Base-by-base conservation (phyloP, 1,140 invertebrate species). In the Pygmarrhopalites habei region DNA sequence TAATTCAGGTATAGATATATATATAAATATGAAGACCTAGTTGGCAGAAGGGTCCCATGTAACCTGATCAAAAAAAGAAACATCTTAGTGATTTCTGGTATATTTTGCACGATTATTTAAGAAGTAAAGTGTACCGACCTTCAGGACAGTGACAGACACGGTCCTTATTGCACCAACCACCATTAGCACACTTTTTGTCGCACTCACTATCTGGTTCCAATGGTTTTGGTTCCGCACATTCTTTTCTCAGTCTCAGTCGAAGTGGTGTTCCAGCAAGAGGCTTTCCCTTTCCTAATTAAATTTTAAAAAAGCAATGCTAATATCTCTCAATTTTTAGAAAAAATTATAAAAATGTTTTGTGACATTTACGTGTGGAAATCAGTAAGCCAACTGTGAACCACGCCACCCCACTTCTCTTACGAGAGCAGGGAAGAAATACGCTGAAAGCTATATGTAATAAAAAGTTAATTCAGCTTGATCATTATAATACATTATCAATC, bases 261-360 rank as follows among this genome's bases (percentile, higher is more conserved):
- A 97, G 81, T 59, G 93, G 92, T 72, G 91, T 95, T 71, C 91
- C 92, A 72, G 88, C 85, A 60, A 95, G 77, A 51, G 87, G 84
- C 73, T 83, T 79, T 68, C 83, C 86, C 77, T 83, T 85, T 73
- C n/a, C n/a, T n/a, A n/a, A n/a, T n/a, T n/a, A n/a, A n/a, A n/a
- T n/a, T n/a, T n/a, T n/a, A n/a, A n/a, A n/a, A n/a, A n/a, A n/a
- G n/a, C n/a, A n/a, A n/a, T n/a, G n/a, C n/a, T n/a, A n/a, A n/a
- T n/a, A n/a, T n/a, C n/a, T n/a, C n/a, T n/a, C n/a, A n/a, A n/a
- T n/a, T n/a, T n/a, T n/a, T n/a, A n/a, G n/a, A n/a, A n/a, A n/a
- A n/a, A n/a, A n/a, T n/a, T n/a, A n/a, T n/a, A n/a, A n/a, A n/a
- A n/a, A n/a, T n/a, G n/a, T n/a, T n/a, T n/a, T n/a, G n/a, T n/a